Evolutionary conservation across 2,888 invertebrate species (phyloP), one percentile per base, ranked within the genome.

Genomic region (Argyresthia goedartella): DNA sequence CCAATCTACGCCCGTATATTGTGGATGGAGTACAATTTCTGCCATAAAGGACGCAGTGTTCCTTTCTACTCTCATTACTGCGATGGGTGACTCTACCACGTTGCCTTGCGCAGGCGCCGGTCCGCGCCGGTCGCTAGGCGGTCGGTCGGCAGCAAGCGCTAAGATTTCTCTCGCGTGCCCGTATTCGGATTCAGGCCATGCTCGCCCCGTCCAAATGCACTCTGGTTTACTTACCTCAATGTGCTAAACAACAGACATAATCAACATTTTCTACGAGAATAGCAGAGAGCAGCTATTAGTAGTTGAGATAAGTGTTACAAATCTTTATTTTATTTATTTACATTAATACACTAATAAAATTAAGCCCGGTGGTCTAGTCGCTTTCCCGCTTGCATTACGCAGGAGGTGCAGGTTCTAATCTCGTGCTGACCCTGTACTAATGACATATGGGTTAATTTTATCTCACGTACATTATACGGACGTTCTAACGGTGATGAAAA

Each of bases 111-210:
- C 13, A 34, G 8, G 8, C 34, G 34, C 25, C 45, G 10, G n/a
- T n/a, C 45, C 1, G 46, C 7, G 6, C 33, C 34, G 13, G 33
- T 11, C 33, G 25, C 33, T 44, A 8, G 44, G 8, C 13, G 47
- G 33, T 13, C 13, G 47, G 47, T 33, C 33, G 13, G 66, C 65
- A 25, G 60, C 61, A 60, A 62, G 64, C 58, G 64, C 66, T 64
- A 61, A 78, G 77, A 81, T 82, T 82, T 82, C 82, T 81, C 82
- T 84, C 67, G 70, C 68, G 73, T 71, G 70, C 70, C 79, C 79
- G 77, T 82, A 79, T 80, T 79, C 59, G 73, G 74, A 84, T 81
- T 79, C 75, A 76, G 84, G 82, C 75, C 82, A 71, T 67, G 68
- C 64, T 68, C 67, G 73, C 73, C 68, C 75, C 74, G 65, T 72